These are phyloP conservation scores for Fissipunctia ypsillon DNA, from an alignment of 2,888 invertebrate genomes.

Conservation along the genomic window DNA sequence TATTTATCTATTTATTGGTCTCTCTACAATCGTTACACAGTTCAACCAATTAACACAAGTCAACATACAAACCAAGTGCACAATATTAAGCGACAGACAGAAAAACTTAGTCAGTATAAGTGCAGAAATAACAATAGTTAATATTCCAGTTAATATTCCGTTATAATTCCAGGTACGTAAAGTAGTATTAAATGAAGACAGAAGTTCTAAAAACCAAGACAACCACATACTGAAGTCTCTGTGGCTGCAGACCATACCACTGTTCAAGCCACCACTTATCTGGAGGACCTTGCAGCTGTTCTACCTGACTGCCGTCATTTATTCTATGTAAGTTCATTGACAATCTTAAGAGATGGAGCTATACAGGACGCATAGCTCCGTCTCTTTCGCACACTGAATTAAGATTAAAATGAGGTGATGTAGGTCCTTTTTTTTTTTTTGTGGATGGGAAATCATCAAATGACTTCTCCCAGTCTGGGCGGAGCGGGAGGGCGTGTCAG, in stretches of 20 bases:
- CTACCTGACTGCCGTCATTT: slow-evolving; percentile 56
- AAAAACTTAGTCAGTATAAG: too few relatives aligned
- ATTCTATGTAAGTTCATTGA: slow-evolving; percentile 50
- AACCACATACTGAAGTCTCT: slow-evolving; percentile 45
- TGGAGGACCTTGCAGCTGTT: slow-evolving; percentile 50
- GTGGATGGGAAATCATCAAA: too few relatives aligned
- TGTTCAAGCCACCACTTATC: slow-evolving; percentile 50
- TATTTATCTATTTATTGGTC: too few relatives aligned
- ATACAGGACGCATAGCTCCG: not conserved
- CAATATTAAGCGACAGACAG: too few relatives aligned
- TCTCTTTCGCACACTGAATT: not conserved
- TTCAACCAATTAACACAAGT: too few relatives aligned
- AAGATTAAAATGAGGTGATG: not conserved
- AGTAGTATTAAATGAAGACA: slow-evolving; percentile 40
- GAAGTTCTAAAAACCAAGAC: not conserved
- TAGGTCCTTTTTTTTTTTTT: too few relatives aligned
- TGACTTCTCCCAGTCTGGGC: too few relatives aligned
- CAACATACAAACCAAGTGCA: too few relatives aligned
- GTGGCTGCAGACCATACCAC: slow-evolving; percentile 53
- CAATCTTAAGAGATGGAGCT: not conserved
- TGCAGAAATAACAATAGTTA: too few relatives aligned
- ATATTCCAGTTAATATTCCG: too few relatives aligned
- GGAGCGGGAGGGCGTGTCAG: too few relatives aligned
- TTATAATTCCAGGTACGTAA: slow-evolving; percentile 50
- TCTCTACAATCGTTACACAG: too few relatives aligned